Base-by-base conservation (phyloP, 2,888 invertebrate genomes). In the Invenusta paracnida region DNA sequence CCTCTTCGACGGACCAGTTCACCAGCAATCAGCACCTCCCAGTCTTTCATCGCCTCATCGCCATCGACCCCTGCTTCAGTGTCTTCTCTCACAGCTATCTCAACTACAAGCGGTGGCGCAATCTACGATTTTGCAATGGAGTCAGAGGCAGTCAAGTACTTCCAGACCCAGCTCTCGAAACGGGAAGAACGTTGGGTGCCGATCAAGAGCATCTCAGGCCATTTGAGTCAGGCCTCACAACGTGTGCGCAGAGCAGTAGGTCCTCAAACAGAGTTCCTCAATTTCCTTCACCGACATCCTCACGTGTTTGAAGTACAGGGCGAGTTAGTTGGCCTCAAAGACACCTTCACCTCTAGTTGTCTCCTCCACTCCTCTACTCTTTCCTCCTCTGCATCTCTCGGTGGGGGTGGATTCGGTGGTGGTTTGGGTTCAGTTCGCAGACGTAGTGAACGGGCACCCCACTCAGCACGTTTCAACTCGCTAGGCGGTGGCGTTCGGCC, bases 121-220 rank as follows among this genome's bases (percentile, higher is more conserved):
- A 5, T 29, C 25, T 88, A 90, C 48, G 91, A 91, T 88, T 90
- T 91, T 87, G 90, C 91, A 30, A 89, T 89, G 29, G 97, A 96
- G 89, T 94, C 95, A 90, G 98, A 98, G 93, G 98, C 98, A 86
- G 97, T 98, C 90, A 96, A 97, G 91, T 99, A 98, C 93, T 99
- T 99, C 92, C 95, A 96, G 85, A 94, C 95, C 91, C 97, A 98
- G 93, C 94, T 99, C 92, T 93, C 90, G 88, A 96, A 98, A 92
- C 97, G 98, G 92, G 97, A 98, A 87, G 94, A 95, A 88, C 96
- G 97, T 0, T 98, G 98, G 93, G 96, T 99, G 88, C 98, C 97
- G 0, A 96, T 98, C 89, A 96, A 96, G 91, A 97, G 97, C 92
- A 93, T 99, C 88, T 93, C 98, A 87, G 98, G 98, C 0, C 98